phyloP scores from a whole-genome alignment of 2,797 vertebrate genomes.

The Danio albolineatus region DNA sequence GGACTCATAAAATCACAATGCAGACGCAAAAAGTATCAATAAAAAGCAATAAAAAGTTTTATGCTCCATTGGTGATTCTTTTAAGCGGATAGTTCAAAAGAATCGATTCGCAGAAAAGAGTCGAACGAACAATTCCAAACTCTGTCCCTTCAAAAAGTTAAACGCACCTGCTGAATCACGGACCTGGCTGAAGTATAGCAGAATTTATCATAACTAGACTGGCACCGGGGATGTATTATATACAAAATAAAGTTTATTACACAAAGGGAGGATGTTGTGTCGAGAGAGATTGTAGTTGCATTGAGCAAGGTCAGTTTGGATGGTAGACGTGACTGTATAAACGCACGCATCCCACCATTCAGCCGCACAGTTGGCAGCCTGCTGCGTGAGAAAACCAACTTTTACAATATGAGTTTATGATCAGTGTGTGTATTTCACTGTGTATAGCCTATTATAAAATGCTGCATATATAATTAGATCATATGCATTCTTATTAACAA shows the following conservation, averaged over 20 bases:
- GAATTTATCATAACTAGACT: neutral
- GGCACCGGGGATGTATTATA: too few relatives aligned
- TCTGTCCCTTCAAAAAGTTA: slow-evolving; percentile 1
- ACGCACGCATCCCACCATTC: slow-evolving; percentile 46
- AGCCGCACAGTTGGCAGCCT: neutral
- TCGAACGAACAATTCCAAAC: neutral
- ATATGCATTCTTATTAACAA: neutral
- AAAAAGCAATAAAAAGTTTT: neutral
- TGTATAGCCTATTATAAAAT: neutral
- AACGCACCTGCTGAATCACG: neutral
- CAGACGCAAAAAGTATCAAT: neutral
- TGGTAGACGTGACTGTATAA: slow-evolving; percentile 61
- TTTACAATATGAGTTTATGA: neutral
- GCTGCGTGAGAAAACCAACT: neutral
- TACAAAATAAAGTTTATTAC: neutral
- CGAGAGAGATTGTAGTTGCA: slow-evolving; percentile 27
- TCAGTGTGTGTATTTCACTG: neutral
- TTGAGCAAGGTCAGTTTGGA: slow-evolving; percentile 43
- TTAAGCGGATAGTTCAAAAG: neutral
- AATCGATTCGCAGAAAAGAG: slow-evolving; percentile 8
- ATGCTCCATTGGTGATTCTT: neutral
- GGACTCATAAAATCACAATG: neutral
- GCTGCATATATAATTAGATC: neutral
- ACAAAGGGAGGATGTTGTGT: slow-evolving; percentile 20
- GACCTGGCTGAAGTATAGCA: neutral